Evolutionary conservation across 2,113 vertebrate species (phyloP).

Genomic region (Chrysemys picta): DNA sequence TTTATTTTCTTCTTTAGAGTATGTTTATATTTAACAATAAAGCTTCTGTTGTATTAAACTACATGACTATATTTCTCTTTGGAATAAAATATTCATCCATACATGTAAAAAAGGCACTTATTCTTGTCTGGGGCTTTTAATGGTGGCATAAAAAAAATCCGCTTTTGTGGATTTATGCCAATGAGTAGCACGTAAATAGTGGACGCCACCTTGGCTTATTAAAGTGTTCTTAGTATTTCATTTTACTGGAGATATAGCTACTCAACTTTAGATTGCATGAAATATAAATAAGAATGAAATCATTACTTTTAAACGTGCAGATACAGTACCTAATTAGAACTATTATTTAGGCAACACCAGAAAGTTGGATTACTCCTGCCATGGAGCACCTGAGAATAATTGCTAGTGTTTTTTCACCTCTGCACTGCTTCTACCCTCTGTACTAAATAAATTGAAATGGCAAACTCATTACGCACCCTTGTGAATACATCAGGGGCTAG

Average conservation of each 20-base stretch:
- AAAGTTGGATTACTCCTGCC: background rate
- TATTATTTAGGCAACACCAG: fast-evolving
- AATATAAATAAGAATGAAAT: background rate
- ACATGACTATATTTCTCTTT: background rate
- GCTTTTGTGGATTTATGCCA: background rate
- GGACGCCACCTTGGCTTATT: background rate
- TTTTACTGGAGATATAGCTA: background rate
- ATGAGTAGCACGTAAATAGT: fast-evolving
- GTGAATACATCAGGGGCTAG: background rate
- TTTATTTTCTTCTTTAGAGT: background rate
- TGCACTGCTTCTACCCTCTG: background rate
- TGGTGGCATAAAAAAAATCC: background rate
- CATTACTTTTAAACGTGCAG: background rate
- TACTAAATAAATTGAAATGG: background rate
- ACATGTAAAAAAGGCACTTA: background rate
- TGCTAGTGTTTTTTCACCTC: background rate
- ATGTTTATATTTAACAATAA: background rate
- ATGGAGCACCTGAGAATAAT: background rate
- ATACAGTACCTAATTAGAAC: background rate
- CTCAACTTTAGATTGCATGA: background rate
- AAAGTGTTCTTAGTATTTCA: background rate
- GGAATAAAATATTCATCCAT: background rate
- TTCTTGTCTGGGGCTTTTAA: background rate
- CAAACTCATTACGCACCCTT: background rate
- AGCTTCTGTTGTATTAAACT: background rate